Percentiles rank a stretch among this genome's conserved stretches.
Conservation (phyloP, 2,797 vertebrate genomes). For the Hemibagrus guttatus region DNA sequence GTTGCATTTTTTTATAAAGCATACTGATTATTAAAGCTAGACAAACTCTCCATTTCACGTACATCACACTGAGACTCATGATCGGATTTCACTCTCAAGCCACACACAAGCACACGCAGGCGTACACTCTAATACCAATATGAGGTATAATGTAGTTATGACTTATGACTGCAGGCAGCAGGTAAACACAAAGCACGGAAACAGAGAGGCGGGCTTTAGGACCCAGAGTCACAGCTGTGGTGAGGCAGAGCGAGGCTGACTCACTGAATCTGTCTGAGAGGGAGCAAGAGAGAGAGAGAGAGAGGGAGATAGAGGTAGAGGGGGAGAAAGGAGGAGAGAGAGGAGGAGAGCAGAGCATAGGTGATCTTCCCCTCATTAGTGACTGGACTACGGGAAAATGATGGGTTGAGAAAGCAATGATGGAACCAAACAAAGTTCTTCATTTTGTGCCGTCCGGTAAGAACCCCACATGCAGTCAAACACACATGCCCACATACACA, state of each 20-base stretch:
- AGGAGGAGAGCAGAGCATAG: slow-evolving; percentile 62
- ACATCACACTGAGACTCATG: neutral
- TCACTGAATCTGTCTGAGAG: slow-evolving; percentile 79
- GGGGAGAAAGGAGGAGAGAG: slow-evolving; percentile 62
- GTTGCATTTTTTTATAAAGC: neutral
- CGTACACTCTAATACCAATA: neutral
- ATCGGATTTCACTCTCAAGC: neutral
- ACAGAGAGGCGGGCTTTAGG: slow-evolving; percentile 70
- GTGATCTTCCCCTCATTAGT: slow-evolving; percentile 79
- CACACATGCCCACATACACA: slow-evolving; percentile 37
- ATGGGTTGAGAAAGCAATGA: slow-evolving; percentile 81
- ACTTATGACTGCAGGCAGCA: slow-evolving; percentile 41
- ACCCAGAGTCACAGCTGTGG: slow-evolving; percentile 67
- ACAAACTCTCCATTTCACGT: neutral
- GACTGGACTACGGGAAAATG: slow-evolving; percentile 78
- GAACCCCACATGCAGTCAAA: slow-evolving; percentile 62
- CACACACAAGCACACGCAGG: neutral
- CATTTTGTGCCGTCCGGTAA: slow-evolving; percentile 84
- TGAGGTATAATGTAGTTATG: slow-evolving; percentile 23
- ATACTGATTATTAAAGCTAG: neutral
- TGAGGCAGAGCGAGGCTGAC: slow-evolving; percentile 77
- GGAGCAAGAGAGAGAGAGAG: slow-evolving; percentile 52
- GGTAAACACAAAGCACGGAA: slow-evolving; percentile 27
- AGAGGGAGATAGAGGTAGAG: slow-evolving; percentile 62
- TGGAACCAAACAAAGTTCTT: slow-evolving; percentile 85